Base-by-base conservation (phyloP, 2,113 vertebrate species). In the Zingel zingel region DNA sequence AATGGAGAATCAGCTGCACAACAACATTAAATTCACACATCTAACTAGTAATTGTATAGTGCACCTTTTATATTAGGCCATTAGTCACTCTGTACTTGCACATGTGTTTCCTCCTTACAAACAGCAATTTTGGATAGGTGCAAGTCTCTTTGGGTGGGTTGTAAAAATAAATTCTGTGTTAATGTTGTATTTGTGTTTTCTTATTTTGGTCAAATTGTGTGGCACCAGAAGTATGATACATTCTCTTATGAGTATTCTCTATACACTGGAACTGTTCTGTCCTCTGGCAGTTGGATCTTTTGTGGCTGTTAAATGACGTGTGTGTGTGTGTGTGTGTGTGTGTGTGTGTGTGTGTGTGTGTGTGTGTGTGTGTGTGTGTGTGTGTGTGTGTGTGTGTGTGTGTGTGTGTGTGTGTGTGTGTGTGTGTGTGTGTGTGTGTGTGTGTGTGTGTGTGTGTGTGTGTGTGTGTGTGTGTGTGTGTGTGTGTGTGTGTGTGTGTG, bases 41-140 rank as follows among this genome's bases (percentile, higher is more conserved):
- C 25, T 36, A n/a, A n/a, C 19, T 23, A 27, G 57, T 47, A 59
- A 23, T 54, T 30, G 12, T 16, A 18, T 30, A 36, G 21, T 54
- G 3, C 39, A 15, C 19, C 57, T 25, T 61, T 61, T 72, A n/a
- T n/a, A 23, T 72, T 21, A 63, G 1, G n/a, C 54, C 33, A 39
- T 16, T n/a, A n/a, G 13, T 65, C 11, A 30, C 11, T 36, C 53
- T 54, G 15, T 47, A 70, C 30, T 25, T 15, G 2, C 1, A 47
- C 6, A 77, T 45, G 0, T 73, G 9, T 63, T 75, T 63, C 14
- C 45, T 30, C 70, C 73, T 72, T 48, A 45, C 3, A 39, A 69
- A 71, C 53, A n/a, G 6, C 11, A 62, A 33, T 45, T 63, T 39
- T 27, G 0, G 14, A 2, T 7, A 12, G 19, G 7, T 50, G 25